Base-by-base conservation (phyloP, 2,888 invertebrate species). In the Prosapia bicincta region DNA sequence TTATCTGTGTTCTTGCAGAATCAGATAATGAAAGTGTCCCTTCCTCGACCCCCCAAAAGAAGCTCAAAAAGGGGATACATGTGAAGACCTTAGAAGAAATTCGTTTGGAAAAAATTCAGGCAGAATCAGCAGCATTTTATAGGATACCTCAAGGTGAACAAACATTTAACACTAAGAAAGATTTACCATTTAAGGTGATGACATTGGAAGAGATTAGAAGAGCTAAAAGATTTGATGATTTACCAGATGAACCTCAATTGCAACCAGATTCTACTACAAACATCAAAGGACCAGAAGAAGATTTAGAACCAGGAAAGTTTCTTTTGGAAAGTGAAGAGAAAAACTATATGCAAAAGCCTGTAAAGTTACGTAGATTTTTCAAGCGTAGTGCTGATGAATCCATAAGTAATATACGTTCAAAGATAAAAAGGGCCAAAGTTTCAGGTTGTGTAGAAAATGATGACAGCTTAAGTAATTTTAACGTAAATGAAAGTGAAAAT, bases 11-110 rank as follows among this genome's bases (percentile, higher is more conserved):
- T 87, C 89, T 91, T 91, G 88, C 91, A 92, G 92, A 92, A 86
- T 92, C 92, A 82, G 92, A 92, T 88, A 90, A 88, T 85, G 92
- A 92, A 88, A 91, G 91, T 84, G 88, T 87, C 81, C 89, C 90
- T 26, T 89, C 90, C 38, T 86, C 86, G 76, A 89, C 90, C 79
- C 91, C 91, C 78, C 83, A 83, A 78, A 88, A 88, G 85, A 69
- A n/a, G 26, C 43, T 54, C 30, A 32, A 88, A 82, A 83, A 83
- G 74, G 84, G 83, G 76, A 78, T 80, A 66, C 85, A 86, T 78
- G 85, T 88, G 78, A 91, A 92, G 86, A 90, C 91, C 0, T 88
- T 91, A 83, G 93, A 92, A 83, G 89, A 92, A 80, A 88, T 91
- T 78, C 88, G 90, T 68, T 85, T 92, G 72, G 91, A 92, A 85